These are phyloP conservation scores for Rhinoptilus africanus DNA, from an alignment of 2,113 vertebrate species.

Conservation along the genomic window DNA sequence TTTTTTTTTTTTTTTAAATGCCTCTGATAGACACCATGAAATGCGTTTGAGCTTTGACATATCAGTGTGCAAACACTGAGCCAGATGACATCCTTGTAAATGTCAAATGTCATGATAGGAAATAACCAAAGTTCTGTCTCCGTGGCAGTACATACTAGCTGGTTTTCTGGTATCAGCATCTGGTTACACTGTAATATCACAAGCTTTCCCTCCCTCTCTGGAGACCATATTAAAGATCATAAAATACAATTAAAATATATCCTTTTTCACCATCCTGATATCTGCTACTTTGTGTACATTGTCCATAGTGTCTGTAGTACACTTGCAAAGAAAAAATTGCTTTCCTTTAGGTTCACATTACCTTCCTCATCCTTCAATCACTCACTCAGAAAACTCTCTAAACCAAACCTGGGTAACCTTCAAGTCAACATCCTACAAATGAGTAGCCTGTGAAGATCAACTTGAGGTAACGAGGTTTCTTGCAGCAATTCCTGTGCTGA, in stretches of 20 bases:
- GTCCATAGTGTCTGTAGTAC: not conserved
- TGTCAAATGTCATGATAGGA: not conserved
- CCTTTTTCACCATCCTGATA: not conserved
- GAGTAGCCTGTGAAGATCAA: not conserved
- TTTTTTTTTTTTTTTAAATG: not conserved
- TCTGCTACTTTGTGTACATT: not conserved
- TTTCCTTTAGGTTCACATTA: not conserved
- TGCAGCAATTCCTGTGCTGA: not conserved
- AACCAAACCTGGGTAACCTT: not conserved
- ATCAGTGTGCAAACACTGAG: not conserved
- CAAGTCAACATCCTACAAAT: fast-evolving
- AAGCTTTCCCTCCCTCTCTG: not conserved
- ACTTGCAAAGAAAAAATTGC: not conserved
- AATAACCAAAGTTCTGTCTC: not conserved
- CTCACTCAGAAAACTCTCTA: not conserved
- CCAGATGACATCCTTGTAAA: not conserved
- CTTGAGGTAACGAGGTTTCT: not conserved
- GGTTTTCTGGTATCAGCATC: not conserved
- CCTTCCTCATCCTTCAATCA: not conserved
- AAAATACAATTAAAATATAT: not conserved
- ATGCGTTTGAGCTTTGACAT: not conserved
- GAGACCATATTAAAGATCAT: not conserved
- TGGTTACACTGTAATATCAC: not conserved
- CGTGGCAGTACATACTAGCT: not conserved
- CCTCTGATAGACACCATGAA: not conserved